Conservation (phyloP, 2,113 vertebrate genomes). For the Eolophus roseicapilla region DNA sequence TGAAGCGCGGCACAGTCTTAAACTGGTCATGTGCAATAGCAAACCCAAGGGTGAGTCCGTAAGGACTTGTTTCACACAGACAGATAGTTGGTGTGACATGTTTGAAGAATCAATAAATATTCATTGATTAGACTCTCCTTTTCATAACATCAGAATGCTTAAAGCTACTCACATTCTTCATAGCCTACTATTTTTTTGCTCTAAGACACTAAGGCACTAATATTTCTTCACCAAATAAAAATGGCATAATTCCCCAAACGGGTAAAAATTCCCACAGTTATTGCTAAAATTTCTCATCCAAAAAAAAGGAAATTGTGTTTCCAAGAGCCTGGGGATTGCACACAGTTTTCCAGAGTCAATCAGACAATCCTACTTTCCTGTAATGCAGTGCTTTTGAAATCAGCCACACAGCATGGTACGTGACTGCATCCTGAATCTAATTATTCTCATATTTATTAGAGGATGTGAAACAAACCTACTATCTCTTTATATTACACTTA, state of each 20-base stretch:
- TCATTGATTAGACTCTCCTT: neutral
- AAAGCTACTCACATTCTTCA: neutral
- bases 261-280: neutral
- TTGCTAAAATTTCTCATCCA: neutral
- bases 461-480: neutral
- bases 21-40: neutral
- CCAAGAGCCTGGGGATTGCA: neutral
- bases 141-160: neutral
- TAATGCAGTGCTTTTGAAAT: neutral
- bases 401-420: neutral
- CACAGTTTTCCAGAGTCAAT: conserved; percentile 10
- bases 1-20: neutral
- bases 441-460: neutral
- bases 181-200: neutral
- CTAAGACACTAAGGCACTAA: neutral
- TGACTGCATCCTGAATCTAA: neutral
- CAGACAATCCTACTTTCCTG: neutral
- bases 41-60: neutral
- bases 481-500: neutral
- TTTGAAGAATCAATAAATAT: neutral
- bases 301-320: conserved; percentile 20
- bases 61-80: neutral
- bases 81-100: neutral
- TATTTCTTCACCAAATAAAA: neutral
- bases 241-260: neutral